A percentile compares a stretch with the other conserved stretches of the same genome.
Conservation (phyloP, 1,140 invertebrate species). For the Berghia stephanieae region DNA sequence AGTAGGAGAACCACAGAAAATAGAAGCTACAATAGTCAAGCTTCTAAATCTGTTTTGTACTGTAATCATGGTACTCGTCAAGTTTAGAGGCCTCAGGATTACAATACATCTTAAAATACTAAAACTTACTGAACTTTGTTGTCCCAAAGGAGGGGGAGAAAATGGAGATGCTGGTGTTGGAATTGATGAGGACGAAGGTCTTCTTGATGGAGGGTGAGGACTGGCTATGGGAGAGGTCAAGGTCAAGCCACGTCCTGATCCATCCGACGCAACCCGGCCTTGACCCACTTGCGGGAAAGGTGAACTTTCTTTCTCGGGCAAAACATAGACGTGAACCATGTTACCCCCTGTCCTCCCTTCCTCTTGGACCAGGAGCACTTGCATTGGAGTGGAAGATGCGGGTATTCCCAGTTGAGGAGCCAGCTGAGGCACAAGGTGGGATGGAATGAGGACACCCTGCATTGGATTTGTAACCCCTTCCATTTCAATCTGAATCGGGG, state of each 20-base stretch:
- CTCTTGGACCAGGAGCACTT: slow-evolving; percentile 28
- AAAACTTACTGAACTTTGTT: too few species aligned
- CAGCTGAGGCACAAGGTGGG: slow-evolving; percentile 10
- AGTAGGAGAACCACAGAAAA: too few species aligned
- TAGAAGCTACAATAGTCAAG: too few species aligned
- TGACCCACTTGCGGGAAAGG: too few species aligned
- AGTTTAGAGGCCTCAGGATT: too few species aligned
- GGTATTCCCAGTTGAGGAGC: slow-evolving; percentile 26
- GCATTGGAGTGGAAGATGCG: background rate
- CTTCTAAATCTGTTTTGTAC: too few species aligned
- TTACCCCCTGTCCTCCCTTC: slow-evolving; percentile 9
- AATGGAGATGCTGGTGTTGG: too few species aligned
- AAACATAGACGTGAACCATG: slow-evolving; percentile 28
- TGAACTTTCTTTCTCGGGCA: background rate
- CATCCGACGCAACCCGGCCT: background rate
- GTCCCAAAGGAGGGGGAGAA: too few species aligned
- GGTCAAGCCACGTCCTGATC: background rate
- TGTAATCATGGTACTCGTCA: too few species aligned
- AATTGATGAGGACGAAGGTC: too few species aligned
- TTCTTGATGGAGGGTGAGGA: background rate
- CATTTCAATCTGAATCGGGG: slow-evolving; percentile 31
- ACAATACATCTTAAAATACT: too few species aligned
- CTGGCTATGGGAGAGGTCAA: background rate
- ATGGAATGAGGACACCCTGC: slow-evolving; percentile 26
- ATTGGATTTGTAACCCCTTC: slow-evolving; percentile 16